These are phyloP conservation scores for Pitta sordida DNA, from an alignment of 2,113 vertebrate genomes.

Conservation along the genomic window DNA sequence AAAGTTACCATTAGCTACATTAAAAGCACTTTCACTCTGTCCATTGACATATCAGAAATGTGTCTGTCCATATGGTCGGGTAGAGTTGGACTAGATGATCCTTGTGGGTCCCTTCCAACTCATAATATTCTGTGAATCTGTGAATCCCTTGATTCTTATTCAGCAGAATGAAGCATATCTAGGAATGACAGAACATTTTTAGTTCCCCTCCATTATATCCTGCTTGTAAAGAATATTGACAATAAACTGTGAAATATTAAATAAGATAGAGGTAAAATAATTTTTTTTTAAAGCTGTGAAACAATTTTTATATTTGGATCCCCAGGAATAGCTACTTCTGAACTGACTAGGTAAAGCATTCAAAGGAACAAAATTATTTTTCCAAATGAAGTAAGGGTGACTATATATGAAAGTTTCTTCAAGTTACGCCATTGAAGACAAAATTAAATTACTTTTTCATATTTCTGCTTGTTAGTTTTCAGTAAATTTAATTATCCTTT, in stretches of 20 bases:
- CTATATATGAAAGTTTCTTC: not conserved
- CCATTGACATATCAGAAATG: not conserved
- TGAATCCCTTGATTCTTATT: not conserved
- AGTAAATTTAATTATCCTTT: not conserved
- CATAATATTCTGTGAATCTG: no score
- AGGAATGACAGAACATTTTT: not conserved
- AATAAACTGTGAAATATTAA: not conserved
- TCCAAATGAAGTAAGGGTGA: not conserved
- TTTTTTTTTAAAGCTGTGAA: no score
- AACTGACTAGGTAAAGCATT: not conserved
- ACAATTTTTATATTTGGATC: not conserved
- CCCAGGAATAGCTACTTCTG: not conserved
- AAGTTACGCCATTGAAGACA: not conserved
- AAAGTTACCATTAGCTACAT: not conserved
- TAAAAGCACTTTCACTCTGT: not conserved
- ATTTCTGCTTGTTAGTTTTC: not conserved
- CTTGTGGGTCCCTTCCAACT: no score
- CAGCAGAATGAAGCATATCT: not conserved
- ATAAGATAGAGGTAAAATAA: fast-evolving
- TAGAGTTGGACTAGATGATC: no score
- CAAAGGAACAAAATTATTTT: not conserved
- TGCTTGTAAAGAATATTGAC: not conserved
- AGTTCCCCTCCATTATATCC: fast-evolving
- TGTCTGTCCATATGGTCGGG: not conserved
- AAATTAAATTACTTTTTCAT: not conserved